Conservation (phyloP, 2,797 vertebrate genomes). For the Characodon lateralis region DNA sequence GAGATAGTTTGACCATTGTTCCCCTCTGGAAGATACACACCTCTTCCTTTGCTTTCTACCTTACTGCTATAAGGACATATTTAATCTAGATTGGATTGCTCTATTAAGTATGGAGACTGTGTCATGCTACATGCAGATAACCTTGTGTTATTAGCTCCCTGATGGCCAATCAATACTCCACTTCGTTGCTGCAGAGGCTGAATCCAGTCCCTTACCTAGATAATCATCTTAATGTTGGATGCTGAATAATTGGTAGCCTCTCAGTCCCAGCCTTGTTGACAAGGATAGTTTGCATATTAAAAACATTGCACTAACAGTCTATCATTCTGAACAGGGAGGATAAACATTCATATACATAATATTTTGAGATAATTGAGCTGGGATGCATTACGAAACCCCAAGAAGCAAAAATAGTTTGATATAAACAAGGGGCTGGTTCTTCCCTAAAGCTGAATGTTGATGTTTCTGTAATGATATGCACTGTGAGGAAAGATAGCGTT, state of each 20-base stretch:
- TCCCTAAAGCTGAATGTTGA: constrained; percentile 61
- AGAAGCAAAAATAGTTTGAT: constrained; percentile 62
- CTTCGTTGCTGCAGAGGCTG: constrained; percentile 78
- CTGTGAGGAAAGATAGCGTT: constrained; percentile 67
- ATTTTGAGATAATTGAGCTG: constrained; percentile 76
- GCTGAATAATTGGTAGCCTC: constrained; percentile 82
- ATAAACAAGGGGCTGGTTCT: constrained; percentile 55
- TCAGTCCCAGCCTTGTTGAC: constrained; percentile 82
- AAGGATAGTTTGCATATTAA: constrained; percentile 82
- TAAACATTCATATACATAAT: constrained; percentile 72
- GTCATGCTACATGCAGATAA: constrained; percentile 86
- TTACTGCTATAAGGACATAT: constrained; percentile 70
- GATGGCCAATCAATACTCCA: constrained; percentile 86
- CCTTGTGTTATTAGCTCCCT: constrained; percentile 86
- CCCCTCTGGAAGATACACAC: constrained; percentile 45
- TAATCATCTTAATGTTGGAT: constrained; percentile 82
- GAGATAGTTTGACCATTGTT: constrained; percentile 70
- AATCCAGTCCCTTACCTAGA: constrained; percentile 82
- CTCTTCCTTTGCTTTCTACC: constrained; percentile 41
- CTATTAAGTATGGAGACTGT: constrained; percentile 76
- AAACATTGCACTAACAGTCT: constrained; percentile 65
- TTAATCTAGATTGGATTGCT: constrained; percentile 79
- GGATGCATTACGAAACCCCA: constrained; percentile 57
- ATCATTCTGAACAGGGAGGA: constrained; percentile 64
- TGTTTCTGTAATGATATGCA: constrained; percentile 59